phyloP scores from a whole-genome alignment of 1,140 invertebrate species.

The Saccostrea cuccullata region DNA sequence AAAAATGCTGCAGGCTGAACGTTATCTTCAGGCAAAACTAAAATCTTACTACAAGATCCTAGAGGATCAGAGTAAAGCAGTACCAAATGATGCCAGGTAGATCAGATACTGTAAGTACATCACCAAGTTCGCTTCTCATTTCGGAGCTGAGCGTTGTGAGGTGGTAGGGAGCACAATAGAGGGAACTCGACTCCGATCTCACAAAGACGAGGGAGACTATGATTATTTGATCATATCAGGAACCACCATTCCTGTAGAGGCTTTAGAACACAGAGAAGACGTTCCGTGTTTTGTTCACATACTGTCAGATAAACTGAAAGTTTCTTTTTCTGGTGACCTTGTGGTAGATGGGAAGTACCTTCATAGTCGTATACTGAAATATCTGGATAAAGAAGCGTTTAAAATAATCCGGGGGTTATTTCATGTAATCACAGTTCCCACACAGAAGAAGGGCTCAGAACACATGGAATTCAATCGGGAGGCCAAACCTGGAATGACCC shows the following conservation, averaged over 20 bases:
- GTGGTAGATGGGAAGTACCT: conserved; percentile 47
- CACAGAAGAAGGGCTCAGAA: conserved; percentile 6
- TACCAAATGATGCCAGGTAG: not conserved
- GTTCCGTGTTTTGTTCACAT: conserved; percentile 51
- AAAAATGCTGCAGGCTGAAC: not conserved
- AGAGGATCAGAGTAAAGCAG: not conserved
- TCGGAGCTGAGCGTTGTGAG: not conserved
- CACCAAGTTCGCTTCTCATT: conserved; percentile 8
- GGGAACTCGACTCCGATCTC: conserved; percentile 4
- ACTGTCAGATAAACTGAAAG: not conserved
- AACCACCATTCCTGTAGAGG: conserved; percentile 17
- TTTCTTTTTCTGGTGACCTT: conserved; percentile 21
- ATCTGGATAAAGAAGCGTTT: conserved; percentile 34
- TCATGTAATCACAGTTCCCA: not conserved
- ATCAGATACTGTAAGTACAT: conserved; percentile 15
- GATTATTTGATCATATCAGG: conserved; percentile 45
- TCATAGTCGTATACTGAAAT: conserved; percentile 32
- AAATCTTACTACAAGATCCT: not conserved
- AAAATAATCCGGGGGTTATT: not conserved
- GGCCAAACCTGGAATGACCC: conserved; percentile 40
- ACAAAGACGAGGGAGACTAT: conserved; percentile 45
- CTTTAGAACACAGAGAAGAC: conserved; percentile 42
- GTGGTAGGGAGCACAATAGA: conserved; percentile 45
- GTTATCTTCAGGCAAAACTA: not conserved
- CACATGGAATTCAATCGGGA: conserved; percentile 4